phyloP scores from a whole-genome alignment of 2,888 invertebrate genomes.

The Phaonia tiefii region DNA sequence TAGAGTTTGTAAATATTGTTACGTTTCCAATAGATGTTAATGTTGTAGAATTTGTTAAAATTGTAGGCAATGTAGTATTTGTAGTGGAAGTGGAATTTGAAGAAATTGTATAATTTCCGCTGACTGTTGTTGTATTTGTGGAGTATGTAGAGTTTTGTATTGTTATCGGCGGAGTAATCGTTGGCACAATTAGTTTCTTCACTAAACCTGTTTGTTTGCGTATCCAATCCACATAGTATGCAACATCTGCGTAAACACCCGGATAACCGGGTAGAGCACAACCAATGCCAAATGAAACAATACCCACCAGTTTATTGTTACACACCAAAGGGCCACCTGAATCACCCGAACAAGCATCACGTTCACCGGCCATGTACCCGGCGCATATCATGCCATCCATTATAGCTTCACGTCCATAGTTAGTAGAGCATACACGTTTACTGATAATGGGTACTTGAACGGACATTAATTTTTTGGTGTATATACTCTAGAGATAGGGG shows the following conservation, averaged over 20 bases:
- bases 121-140: no score
- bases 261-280: conserved; percentile 70
- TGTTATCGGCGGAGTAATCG: neutral
- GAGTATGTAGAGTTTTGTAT: neutral
- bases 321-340: conserved; percentile 74
- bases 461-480: conserved; percentile 69
- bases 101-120: conserved; percentile 4
- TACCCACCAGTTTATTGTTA: conserved; percentile 67
- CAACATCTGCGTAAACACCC: conserved; percentile 71
- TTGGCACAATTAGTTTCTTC: neutral
- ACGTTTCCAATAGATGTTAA: no score
- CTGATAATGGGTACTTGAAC: conserved; percentile 74
- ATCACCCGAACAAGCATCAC: conserved; percentile 72
- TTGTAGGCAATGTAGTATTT: neutral
- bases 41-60: neutral
- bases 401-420: conserved; percentile 62
- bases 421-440: conserved; percentile 58
- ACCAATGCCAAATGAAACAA: conserved; percentile 71
- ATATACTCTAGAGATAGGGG: conserved; percentile 36
- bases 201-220: conserved; percentile 35
- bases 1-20: no score
- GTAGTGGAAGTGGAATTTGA: neutral
- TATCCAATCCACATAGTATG: conserved; percentile 69
- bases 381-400: conserved; percentile 71
- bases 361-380: conserved; percentile 70